These are phyloP conservation scores for Somateria mollissima DNA, from an alignment of 2,797 vertebrate species.

Conservation along the genomic window DNA sequence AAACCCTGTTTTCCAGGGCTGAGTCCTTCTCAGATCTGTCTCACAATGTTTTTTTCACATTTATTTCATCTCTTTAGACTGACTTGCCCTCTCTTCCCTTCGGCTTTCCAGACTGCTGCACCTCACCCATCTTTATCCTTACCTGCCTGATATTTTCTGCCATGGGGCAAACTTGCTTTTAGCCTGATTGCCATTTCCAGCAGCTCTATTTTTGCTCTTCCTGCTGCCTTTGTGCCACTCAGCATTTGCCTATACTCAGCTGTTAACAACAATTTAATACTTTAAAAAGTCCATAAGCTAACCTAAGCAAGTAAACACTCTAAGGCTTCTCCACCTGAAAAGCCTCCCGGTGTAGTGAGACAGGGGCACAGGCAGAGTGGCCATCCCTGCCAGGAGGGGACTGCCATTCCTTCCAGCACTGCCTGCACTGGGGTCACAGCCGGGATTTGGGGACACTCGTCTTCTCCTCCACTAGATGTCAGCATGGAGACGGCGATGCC, in stretches of 20 bases:
- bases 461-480: slow-evolving; percentile 37
- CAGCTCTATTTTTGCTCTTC: not conserved
- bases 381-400: not conserved
- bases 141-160: not conserved
- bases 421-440: not conserved
- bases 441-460: not conserved
- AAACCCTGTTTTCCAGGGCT: not conserved
- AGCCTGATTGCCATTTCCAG: not conserved
- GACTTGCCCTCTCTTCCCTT: not conserved
- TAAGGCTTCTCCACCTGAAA: not conserved
- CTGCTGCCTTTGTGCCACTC: not conserved
- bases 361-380: not conserved
- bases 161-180: not conserved
- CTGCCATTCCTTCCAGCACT: not conserved
- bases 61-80: not conserved
- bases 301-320: not conserved
- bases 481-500: not conserved
- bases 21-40: not conserved
- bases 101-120: not conserved
- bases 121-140: not conserved
- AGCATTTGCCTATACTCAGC: not conserved
- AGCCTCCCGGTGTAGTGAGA: accelerated
- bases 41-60: not conserved
- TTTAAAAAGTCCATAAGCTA: not conserved
- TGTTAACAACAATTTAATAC: not conserved